Conservation (phyloP, 1,140 invertebrate species). For the Sarcophaga peregrina region DNA sequence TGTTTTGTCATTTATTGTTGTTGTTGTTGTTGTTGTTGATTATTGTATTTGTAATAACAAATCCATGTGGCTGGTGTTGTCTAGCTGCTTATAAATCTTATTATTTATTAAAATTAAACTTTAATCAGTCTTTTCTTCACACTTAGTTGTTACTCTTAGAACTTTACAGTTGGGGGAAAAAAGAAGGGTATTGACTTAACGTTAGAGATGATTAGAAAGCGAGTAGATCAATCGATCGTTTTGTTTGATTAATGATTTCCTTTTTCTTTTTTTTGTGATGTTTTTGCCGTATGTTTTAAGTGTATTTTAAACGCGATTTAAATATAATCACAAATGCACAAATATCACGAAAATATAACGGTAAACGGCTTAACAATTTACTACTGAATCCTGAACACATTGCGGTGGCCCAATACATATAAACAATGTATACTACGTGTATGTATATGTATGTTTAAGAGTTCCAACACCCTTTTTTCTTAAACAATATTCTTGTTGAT, state of each 20-base stretch:
- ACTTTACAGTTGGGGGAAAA: background rate
- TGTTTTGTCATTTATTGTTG: too few species aligned
- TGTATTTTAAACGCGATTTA: constrained; percentile 63
- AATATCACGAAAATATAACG: constrained; percentile 64
- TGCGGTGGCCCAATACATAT: constrained; percentile 45
- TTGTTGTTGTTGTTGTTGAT: background rate
- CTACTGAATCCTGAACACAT: constrained; percentile 61
- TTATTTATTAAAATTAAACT: background rate
- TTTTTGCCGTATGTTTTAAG: constrained; percentile 4
- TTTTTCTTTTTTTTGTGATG: background rate
- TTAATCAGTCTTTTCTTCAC: constrained; percentile 12
- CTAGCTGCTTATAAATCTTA: constrained; percentile 2
- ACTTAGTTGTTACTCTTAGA: background rate
- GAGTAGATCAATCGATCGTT: background rate
- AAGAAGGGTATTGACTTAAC: too few species aligned
- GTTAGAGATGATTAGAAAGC: too few species aligned
- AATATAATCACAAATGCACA: constrained; percentile 64
- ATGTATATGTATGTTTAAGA: too few species aligned
- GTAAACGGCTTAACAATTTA: constrained; percentile 58
- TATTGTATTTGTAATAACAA: background rate
- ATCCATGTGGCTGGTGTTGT: background rate
- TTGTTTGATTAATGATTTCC: background rate
- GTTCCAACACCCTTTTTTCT: background rate
- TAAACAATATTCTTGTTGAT: background rate
- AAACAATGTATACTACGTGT: too few species aligned